phyloP scores from a whole-genome alignment of 2,797 vertebrate species.

The Urosaurus nigricauda region DNA sequence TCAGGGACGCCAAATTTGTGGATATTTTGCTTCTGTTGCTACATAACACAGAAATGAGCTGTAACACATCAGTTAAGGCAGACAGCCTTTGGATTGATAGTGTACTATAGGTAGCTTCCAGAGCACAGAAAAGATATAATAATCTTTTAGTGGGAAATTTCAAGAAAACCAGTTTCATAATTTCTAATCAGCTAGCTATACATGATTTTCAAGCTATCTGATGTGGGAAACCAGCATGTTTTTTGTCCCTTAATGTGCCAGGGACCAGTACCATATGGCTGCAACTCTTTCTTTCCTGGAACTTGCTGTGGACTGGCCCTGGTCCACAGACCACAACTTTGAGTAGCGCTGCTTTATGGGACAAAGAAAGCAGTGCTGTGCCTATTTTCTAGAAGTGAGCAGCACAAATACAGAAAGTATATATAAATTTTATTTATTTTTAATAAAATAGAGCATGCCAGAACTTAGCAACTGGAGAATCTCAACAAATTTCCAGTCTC shows the following conservation, averaged over 20 bases:
- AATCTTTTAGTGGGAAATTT: neutral
- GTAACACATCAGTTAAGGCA: neutral
- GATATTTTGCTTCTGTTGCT: conserved; percentile 11
- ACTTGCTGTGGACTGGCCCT: no score
- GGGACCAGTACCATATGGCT: no score
- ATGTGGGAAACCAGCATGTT: no score
- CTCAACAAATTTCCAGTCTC: neutral
- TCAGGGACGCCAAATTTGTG: neutral
- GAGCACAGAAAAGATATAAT: neutral
- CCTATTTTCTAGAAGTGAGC: neutral
- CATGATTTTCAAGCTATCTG: no score
- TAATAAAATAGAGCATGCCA: neutral
- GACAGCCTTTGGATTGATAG: neutral
- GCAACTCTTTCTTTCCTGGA: no score
- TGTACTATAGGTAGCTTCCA: neutral
- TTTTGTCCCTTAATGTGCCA: no score
- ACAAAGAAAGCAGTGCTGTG: neutral
- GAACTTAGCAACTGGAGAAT: neutral
- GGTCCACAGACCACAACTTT: no score
- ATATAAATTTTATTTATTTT: neutral
- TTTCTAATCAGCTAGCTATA: neutral
- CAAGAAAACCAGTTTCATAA: neutral
- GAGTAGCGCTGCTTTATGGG: neutral
- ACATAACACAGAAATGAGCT: neutral
- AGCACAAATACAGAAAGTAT: neutral